Conservation (phyloP, 2,888 invertebrate species). For the Idaea aversata region DNA sequence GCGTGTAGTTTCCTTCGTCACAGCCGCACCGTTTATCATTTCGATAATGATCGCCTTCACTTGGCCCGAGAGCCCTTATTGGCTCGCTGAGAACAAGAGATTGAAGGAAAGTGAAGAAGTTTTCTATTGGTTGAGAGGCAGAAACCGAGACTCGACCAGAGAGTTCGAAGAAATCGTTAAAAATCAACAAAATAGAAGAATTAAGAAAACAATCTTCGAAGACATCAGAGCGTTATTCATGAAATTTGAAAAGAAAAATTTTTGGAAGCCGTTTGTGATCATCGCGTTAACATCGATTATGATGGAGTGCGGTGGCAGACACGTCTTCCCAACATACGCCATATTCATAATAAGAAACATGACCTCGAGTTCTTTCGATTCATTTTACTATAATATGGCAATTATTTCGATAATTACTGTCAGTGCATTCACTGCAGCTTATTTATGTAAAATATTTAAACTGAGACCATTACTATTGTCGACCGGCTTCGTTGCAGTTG, state of each 20-base stretch:
- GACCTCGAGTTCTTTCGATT: constrained; percentile 39
- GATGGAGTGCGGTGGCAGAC: constrained; percentile 52
- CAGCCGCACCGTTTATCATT: constrained; percentile 26
- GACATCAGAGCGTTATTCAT: constrained; percentile 30
- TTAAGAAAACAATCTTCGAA: constrained; percentile 16
- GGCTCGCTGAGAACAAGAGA: constrained; percentile 27
- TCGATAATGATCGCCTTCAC: constrained; percentile 26
- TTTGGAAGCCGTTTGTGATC: constrained; percentile 49
- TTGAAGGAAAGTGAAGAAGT: constrained; percentile 24
- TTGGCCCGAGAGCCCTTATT: constrained; percentile 39
- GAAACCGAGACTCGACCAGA: constrained; percentile 51
- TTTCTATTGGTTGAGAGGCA: constrained; percentile 74
- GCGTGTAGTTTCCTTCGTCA: constrained; percentile 34
- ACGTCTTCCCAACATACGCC: constrained; percentile 56
- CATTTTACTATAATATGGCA: constrained; percentile 48
- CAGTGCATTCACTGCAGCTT: constrained; percentile 45
- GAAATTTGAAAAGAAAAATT: constrained; percentile 49
- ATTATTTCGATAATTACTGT: constrained; percentile 50
- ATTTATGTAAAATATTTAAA: constrained; percentile 49
- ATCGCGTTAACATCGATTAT: constrained; percentile 39
- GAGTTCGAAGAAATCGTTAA: constrained; percentile 45
- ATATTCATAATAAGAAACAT: constrained; percentile 50
- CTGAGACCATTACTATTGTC: constrained; percentile 50
- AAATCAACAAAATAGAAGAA: constrained; percentile 30
- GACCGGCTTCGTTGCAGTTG: constrained; percentile 46